Evolutionary conservation across 2,113 vertebrate genomes (phyloP).

Genomic region (Galbula dea): DNA sequence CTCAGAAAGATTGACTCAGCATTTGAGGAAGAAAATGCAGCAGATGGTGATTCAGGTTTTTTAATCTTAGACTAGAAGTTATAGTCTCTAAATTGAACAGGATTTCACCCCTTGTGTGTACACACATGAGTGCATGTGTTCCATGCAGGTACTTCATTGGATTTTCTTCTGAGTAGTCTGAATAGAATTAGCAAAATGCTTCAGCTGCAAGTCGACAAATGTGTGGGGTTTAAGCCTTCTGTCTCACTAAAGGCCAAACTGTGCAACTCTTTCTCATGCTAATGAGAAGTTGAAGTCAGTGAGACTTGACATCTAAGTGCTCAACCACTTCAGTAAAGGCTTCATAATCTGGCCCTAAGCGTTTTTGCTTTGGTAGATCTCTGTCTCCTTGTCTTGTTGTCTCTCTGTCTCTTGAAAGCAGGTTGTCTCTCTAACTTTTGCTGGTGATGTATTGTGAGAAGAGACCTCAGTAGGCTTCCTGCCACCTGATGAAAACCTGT

Average conservation of each 20-base stretch:
- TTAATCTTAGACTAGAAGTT: not conserved
- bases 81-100: not conserved
- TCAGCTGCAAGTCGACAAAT: not conserved
- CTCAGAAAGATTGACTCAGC: not conserved
- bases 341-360: slow-evolving; percentile 24
- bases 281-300: slow-evolving; percentile 22
- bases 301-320: not conserved
- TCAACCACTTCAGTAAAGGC: not conserved
- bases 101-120: not conserved
- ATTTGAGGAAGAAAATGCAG: not conserved
- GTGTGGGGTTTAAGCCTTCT: slow-evolving; percentile 6
- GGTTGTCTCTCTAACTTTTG: not conserved
- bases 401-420: not conserved
- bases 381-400: not conserved
- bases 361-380: not conserved
- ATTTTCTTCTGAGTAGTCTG: not conserved
- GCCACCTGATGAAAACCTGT: not conserved
- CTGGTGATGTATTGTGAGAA: not conserved
- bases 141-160: not conserved
- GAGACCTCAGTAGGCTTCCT: not conserved
- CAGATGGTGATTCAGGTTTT: not conserved
- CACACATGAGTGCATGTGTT: not conserved
- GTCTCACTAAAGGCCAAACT: not conserved
- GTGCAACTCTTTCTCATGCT: slow-evolving; percentile 22
- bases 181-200: not conserved